Evolutionary conservation across 2,888 invertebrate genomes (phyloP).

Genomic region (Andrena praecox): DNA sequence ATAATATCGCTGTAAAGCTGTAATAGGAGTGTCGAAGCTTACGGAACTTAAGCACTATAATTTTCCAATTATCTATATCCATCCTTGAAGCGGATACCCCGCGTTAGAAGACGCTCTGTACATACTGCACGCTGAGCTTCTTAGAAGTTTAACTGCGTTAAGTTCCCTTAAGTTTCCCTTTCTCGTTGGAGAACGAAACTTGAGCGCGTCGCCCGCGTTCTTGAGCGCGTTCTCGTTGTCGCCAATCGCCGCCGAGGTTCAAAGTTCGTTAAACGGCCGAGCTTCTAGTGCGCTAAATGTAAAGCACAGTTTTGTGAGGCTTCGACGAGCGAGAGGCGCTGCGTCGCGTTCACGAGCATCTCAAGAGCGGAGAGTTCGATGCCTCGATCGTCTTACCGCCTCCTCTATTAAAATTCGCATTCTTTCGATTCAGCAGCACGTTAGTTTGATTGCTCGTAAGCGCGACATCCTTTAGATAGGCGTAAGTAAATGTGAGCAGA

Average conservation of each 20-base stretch:
- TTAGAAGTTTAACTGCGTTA: no score
- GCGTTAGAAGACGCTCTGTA: neutral
- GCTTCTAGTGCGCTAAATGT: neutral
- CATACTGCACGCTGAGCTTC: neutral
- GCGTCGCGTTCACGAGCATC: constrained; percentile 56
- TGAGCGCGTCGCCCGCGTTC: no score
- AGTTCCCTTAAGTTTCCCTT: no score
- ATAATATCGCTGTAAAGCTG: no score
- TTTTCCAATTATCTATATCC: neutral
- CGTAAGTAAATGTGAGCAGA: constrained; percentile 83
- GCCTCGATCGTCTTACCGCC: constrained; percentile 29
- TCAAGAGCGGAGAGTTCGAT: constrained; percentile 39
- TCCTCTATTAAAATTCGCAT: constrained; percentile 42
- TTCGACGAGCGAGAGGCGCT: constrained; percentile 12
- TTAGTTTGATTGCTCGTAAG: constrained; percentile 37
- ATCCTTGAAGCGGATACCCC: neutral
- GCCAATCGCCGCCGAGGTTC: neutral
- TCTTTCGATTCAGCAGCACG: neutral
- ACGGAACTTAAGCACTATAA: neutral
- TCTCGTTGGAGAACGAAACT: no score
- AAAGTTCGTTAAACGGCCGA: neutral
- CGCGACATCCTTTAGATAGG: constrained; percentile 74
- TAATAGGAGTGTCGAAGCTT: no score
- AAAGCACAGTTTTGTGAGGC: neutral
- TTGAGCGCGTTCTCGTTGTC: neutral